Conservation (phyloP, 2,797 vertebrate species). For the Remorina albescens region DNA sequence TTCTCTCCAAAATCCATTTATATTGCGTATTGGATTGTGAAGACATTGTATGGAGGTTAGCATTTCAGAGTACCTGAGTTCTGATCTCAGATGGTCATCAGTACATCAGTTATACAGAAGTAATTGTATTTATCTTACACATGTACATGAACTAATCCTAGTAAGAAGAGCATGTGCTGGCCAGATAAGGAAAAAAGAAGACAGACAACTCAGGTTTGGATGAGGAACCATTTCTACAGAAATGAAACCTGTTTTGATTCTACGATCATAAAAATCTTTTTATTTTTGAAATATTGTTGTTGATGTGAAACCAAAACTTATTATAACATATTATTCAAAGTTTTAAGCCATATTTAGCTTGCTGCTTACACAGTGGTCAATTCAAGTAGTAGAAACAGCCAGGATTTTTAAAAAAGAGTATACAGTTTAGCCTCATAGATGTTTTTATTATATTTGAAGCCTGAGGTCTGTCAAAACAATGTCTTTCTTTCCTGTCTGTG, state of each 20-base stretch:
- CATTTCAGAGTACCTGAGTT: not conserved
- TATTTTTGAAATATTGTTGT: not conserved
- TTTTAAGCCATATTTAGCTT: not conserved
- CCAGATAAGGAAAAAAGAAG: not conserved
- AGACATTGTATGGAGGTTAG: not conserved
- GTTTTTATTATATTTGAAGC: not conserved
- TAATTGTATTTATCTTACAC: not conserved
- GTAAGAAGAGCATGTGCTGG: not conserved
- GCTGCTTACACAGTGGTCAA: not conserved
- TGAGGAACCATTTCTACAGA: not conserved
- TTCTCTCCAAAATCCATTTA: slow-evolving; percentile 5
- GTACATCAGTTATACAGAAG: not conserved
- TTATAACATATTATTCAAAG: not conserved
- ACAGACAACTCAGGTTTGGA: not conserved
- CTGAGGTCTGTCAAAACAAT: slow-evolving; percentile 1
- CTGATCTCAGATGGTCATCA: slow-evolving; percentile 9
- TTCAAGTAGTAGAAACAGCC: not conserved
- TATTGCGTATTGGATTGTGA: slow-evolving; percentile 1
- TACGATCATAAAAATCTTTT: not conserved
- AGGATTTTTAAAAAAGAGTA: not conserved
- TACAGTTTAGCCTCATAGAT: not conserved
- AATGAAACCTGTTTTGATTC: not conserved
- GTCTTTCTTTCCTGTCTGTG: slow-evolving; percentile 15
- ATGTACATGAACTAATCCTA: not conserved
- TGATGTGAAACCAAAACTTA: not conserved